Evolutionary conservation across 1,140 invertebrate species (phyloP), one percentile per base, ranked within the genome.

Genomic region (Drosophila carrolli): DNA sequence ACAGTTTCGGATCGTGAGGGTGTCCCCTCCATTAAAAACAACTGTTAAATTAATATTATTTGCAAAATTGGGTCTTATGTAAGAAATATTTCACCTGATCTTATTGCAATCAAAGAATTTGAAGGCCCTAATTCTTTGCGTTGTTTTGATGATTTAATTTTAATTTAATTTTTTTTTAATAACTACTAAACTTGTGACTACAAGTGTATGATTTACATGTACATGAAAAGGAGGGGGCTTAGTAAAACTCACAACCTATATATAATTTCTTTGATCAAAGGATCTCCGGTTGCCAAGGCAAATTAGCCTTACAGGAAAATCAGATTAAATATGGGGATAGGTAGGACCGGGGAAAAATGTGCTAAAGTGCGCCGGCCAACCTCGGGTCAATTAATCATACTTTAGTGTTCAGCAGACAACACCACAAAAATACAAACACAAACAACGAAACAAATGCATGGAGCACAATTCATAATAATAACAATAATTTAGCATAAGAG

Each of bases 301-400:
- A 75, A 75, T 77, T 68, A 68, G 53, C 75, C 53, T 16, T 48
- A 14, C 53, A 37, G n/a, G 27, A 40, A 27, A 50, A 19, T 19
- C 8, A 13, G 27, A n/a, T 8, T 47, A 4, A 47, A n/a, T 4
- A 7, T 8, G 23, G 23, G 10, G 27, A 7, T 6, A 14, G 29
- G 29, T 14, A 16, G 13, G 10, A 11, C 50, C 11, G n/a, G 32
- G 44, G 40, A 65, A 53, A 71, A 56, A 78, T 78, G 53, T 71
- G 75, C 62, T 78, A 27, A 82, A 56, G 60, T 70, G 46, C 58
- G 51, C 43, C 46, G 56, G 55, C 55, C 55, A 78, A 71, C 54
- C 80, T 61, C 65, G 44, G 61, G 57, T 66, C 80, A 83, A 83
- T 83, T 83, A 83, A 83, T 83, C 75, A 83, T 83, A 76, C 80